These are phyloP conservation scores for Tangara arthus DNA, from an alignment of 2,797 vertebrate species.

Conservation along the genomic window DNA sequence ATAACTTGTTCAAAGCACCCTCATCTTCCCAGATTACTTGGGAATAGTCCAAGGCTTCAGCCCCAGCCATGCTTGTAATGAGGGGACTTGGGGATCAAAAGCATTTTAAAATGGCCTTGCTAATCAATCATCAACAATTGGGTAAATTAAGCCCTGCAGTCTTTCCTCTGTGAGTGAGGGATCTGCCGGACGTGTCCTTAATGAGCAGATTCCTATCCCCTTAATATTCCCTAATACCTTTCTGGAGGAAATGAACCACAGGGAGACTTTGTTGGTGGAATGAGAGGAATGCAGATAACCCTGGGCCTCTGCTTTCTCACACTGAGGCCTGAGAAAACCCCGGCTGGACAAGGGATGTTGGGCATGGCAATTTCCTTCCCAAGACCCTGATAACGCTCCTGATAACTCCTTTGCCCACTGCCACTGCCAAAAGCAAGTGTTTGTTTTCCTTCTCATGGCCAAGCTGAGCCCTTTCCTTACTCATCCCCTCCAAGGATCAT, in stretches of 20 bases:
- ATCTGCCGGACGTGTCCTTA: constrained; percentile 38
- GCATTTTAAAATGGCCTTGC: constrained; percentile 39
- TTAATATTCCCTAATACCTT: constrained; percentile 66
- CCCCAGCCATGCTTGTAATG: not conserved
- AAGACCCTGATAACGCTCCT: not conserved
- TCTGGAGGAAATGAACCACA: constrained; percentile 48
- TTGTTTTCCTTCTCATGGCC: not conserved
- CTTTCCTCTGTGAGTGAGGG: not conserved
- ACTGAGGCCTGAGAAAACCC: not conserved
- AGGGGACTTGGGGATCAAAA: constrained; percentile 42
- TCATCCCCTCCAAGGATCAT: not conserved
- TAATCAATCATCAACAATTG: constrained; percentile 47
- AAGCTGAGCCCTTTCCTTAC: not conserved
- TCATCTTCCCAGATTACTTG: not conserved
- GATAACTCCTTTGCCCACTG: not conserved
- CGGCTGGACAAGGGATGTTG: not conserved
- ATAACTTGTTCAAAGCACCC: constrained; percentile 31
- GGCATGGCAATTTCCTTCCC: not conserved
- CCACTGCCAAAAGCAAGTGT: not conserved
- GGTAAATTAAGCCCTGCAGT: constrained; percentile 57
- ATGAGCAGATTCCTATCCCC: constrained; percentile 64
- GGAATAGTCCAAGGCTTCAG: not conserved
- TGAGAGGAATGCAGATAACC: constrained; percentile 58
- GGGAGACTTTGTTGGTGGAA: constrained; percentile 60
- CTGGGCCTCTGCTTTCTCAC: constrained; percentile 36